Evolutionary conservation across 2,888 invertebrate species (phyloP).

Genomic region (Hoplodrina blanda): DNA sequence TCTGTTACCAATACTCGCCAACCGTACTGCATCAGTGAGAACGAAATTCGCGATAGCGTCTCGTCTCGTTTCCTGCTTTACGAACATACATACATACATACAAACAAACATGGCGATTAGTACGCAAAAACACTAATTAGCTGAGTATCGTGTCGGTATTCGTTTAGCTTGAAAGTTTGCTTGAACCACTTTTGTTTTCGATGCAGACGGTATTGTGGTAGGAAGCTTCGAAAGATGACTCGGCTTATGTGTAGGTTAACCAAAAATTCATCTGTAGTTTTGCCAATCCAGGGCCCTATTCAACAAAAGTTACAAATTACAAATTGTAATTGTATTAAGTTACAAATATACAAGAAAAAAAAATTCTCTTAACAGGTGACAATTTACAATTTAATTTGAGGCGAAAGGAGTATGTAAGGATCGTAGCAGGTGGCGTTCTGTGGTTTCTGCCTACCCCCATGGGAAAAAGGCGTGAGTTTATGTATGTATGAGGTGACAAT

Average conservation of each 20-base stretch:
- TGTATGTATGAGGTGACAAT: too few species aligned
- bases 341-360: too few species aligned
- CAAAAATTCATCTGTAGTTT: background rate
- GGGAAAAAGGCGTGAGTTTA: too few species aligned
- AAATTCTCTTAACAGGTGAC: too few species aligned
- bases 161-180: conserved; percentile 6
- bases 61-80: conserved; percentile 78
- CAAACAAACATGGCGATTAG: conserved; percentile 59
- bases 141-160: conserved; percentile 56
- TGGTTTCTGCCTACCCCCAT: too few species aligned
- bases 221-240: background rate
- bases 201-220: background rate
- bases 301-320: too few species aligned
- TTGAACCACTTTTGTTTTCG: conserved; percentile 37
- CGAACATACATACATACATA: conserved; percentile 52
- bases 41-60: conserved; percentile 79
- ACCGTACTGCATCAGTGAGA: conserved; percentile 64
- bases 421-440: too few species aligned
- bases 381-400: too few species aligned
- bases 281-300: too few species aligned
- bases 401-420: too few species aligned
- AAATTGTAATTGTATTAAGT: too few species aligned
- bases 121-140: conserved; percentile 78
- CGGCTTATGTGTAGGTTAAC: background rate
- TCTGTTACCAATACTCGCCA: conserved; percentile 54